Conservation (phyloP, 2,888 invertebrate genomes). For the Cyaniris semiargus region DNA sequence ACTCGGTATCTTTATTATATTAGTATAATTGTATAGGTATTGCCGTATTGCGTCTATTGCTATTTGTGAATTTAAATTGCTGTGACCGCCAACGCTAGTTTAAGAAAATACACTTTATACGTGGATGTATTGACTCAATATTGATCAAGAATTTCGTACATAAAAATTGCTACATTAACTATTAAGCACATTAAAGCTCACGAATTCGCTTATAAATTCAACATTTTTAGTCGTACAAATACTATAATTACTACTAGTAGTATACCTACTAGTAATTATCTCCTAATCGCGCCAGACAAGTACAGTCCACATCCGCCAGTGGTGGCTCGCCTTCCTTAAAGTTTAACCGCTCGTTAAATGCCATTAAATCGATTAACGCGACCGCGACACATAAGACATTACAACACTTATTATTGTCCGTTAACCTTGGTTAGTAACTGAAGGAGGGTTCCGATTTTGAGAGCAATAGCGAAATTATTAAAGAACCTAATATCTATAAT, state of each 20-base stretch:
- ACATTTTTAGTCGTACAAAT: no score
- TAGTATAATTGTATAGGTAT: no score
- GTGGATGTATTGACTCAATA: no score
- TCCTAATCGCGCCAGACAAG: neutral
- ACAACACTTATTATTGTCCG: neutral
- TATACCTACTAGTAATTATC: neutral
- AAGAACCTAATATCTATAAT: neutral
- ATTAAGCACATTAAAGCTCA: no score
- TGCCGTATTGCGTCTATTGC: no score
- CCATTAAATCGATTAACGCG: neutral
- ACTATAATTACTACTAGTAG: neutral
- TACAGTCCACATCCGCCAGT: neutral
- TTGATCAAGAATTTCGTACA: no score
- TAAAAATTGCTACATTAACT: no score
- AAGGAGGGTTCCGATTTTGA: neutral
- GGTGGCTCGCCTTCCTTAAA: conserved; percentile 16
- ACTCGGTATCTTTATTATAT: no score
- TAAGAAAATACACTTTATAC: no score
- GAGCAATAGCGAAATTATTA: neutral
- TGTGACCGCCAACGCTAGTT: no score
- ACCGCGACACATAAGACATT: conserved; percentile 7
- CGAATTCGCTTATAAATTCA: no score
- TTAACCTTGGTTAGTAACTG: neutral
- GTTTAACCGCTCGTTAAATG: conserved; percentile 8
- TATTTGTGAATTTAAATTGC: no score